These are phyloP conservation scores for Eristalinus sepulchralis DNA, from an alignment of 2,888 invertebrate species.

Conservation along the genomic window DNA sequence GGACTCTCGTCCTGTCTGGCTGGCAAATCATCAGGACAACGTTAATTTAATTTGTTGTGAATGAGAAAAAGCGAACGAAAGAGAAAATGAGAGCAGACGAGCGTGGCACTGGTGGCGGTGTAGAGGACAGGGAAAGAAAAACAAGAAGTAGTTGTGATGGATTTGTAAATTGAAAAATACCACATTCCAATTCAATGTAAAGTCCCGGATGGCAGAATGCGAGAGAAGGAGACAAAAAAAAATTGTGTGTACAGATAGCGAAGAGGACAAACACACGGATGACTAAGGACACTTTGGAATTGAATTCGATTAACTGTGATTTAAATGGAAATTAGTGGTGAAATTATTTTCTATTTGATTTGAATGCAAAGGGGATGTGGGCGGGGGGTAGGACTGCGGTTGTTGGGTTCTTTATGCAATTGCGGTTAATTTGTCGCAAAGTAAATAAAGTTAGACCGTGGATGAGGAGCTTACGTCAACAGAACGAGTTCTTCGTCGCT, in stretches of 20 bases:
- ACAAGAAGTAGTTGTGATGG: slow-evolving; percentile 32
- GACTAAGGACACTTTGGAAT: slow-evolving; percentile 29
- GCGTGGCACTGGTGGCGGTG: background rate
- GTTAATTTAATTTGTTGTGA: slow-evolving; percentile 53
- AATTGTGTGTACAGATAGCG: background rate
- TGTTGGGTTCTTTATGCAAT: slow-evolving; percentile 19
- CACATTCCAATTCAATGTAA: slow-evolving; percentile 43
- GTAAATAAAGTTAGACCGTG: slow-evolving; percentile 4
- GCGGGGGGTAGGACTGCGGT: background rate
- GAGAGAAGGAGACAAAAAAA: background rate
- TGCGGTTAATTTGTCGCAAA: slow-evolving; percentile 14
- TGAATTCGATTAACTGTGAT: slow-evolving; percentile 59
- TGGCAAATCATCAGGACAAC: slow-evolving; percentile 46
- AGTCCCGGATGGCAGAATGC: background rate
- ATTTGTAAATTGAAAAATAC: slow-evolving; percentile 61
- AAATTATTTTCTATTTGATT: slow-evolving; percentile 39
- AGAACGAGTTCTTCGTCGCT: background rate
- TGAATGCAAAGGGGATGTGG: background rate
- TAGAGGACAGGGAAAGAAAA: background rate
- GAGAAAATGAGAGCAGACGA: background rate
- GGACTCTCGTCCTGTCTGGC: slow-evolving; percentile 10
- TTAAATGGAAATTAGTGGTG: slow-evolving; percentile 53
- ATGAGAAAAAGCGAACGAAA: slow-evolving; percentile 3
- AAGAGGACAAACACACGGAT: slow-evolving; percentile 1
- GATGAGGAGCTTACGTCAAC: background rate